Conservation (phyloP, 30 jellyfish, hydroid and myxozoan species). For the Hydractinia echinata region DNA sequence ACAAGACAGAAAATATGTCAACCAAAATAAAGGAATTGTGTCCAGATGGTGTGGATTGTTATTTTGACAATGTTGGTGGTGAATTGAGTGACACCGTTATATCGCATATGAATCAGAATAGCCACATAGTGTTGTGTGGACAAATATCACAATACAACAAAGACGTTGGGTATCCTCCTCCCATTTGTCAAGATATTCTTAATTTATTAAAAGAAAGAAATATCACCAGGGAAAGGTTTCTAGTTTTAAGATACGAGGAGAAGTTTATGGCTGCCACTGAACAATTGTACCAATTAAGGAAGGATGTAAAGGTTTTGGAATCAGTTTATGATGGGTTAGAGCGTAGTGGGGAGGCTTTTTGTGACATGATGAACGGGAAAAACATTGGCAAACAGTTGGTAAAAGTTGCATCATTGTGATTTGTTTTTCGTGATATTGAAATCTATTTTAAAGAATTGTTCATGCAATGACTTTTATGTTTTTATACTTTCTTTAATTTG, state of each 20-base stretch:
- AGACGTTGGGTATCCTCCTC: slow-evolving; percentile 47
- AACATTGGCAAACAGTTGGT: slow-evolving; percentile 55
- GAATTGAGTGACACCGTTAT: slow-evolving; percentile 42
- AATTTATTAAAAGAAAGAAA: slow-evolving; percentile 7
- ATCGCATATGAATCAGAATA: slow-evolving; percentile 22
- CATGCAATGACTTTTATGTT: no score
- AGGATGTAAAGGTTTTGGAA: slow-evolving; percentile 20
- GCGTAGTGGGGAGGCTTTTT: slow-evolving; percentile 49
- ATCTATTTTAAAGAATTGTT: no score
- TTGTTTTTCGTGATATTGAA: neutral
- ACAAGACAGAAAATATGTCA: slow-evolving; percentile 39
- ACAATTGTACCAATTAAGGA: neutral
- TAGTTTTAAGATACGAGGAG: slow-evolving; percentile 37
- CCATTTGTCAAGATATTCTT: slow-evolving; percentile 22
- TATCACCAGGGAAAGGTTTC: slow-evolving; percentile 44
- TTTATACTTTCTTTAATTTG: no score
- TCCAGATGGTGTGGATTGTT: slow-evolving; percentile 52
- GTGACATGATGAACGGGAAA: slow-evolving; percentile 54
- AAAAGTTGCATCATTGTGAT: neutral
- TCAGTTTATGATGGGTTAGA: slow-evolving; percentile 50
- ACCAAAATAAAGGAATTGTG: slow-evolving; percentile 28
- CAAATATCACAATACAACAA: slow-evolving; percentile 45
- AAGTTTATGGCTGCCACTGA: neutral
- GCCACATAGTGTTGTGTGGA: slow-evolving; percentile 50
- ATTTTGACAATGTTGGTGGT: slow-evolving; percentile 67